A percentile compares a stretch with the other conserved stretches of the same genome.
These are phyloP conservation scores for Alectoris magna DNA, from an alignment of 2,797 vertebrate genomes.

Conservation along the genomic window DNA sequence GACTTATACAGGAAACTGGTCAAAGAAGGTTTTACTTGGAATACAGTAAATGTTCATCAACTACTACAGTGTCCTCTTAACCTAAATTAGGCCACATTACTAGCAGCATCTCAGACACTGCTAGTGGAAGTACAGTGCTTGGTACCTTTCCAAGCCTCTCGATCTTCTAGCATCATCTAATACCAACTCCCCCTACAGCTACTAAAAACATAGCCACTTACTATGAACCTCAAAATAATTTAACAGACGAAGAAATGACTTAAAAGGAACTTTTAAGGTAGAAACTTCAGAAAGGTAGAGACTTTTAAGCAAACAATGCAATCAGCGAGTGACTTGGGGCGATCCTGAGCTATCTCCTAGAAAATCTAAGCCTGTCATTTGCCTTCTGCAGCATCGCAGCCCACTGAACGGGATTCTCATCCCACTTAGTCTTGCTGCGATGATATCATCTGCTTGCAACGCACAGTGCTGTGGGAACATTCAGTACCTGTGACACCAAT, in stretches of 20 bases:
- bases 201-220: not conserved
- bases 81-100: no score
- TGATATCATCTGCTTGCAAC: slow-evolving; percentile 48
- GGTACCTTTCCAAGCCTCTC: not conserved
- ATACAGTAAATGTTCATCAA: not conserved
- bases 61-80: not conserved
- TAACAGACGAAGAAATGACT: not conserved
- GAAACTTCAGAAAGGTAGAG: not conserved
- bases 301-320: not conserved
- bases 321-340: not conserved
- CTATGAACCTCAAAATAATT: not conserved
- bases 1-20: not conserved
- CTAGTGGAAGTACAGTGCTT: not conserved
- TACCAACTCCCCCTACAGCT: not conserved
- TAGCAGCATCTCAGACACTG: not conserved
- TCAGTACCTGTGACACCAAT: not conserved
- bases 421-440: not conserved
- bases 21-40: not conserved
- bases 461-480: not conserved
- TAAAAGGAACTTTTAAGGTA: not conserved
- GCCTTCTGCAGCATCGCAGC: not conserved
- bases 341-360: not conserved
- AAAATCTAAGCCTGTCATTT: not conserved
- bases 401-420: not conserved
- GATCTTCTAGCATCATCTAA: not conserved